These are phyloP conservation scores for Isichthys henryi DNA, from an alignment of 2,113 vertebrate genomes.

Conservation along the genomic window DNA sequence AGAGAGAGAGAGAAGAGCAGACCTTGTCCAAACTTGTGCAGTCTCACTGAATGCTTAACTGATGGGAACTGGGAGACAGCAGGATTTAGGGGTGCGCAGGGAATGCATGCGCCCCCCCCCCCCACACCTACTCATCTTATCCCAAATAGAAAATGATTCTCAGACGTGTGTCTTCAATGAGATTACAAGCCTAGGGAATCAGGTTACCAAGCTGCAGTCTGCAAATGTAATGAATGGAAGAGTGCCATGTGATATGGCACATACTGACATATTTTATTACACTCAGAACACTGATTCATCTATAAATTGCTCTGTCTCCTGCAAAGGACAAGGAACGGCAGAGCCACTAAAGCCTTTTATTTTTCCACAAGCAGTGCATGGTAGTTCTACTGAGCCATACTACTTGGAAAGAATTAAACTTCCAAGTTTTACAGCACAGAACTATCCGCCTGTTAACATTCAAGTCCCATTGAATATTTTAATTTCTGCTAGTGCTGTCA, in stretches of 20 bases:
- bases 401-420: constrained; percentile 19
- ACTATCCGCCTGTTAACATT: not conserved
- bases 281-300: constrained; percentile 21
- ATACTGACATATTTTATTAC: constrained; percentile 39
- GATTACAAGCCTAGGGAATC: constrained; percentile 38
- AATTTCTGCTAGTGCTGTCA: not conserved
- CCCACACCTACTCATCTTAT: not conserved
- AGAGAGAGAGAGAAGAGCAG: not conserved
- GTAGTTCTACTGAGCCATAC: constrained; percentile 24
- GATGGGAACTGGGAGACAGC: not conserved
- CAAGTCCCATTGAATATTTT: not conserved
- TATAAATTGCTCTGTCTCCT: constrained; percentile 28
- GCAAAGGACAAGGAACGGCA: constrained; percentile 12
- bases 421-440: not conserved
- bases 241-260: constrained; percentile 30
- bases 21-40: not conserved
- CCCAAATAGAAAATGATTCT: constrained; percentile 28
- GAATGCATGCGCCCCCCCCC: not conserved
- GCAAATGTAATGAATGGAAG: constrained; percentile 42
- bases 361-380: constrained; percentile 33
- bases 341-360: constrained; percentile 20
- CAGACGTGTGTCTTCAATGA: constrained; percentile 33
- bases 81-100: not conserved
- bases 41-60: not conserved
- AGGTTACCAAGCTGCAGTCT: constrained; percentile 37